These are phyloP conservation scores for Cepphus grylle DNA, from an alignment of 2,113 vertebrate genomes.

Conservation along the genomic window DNA sequence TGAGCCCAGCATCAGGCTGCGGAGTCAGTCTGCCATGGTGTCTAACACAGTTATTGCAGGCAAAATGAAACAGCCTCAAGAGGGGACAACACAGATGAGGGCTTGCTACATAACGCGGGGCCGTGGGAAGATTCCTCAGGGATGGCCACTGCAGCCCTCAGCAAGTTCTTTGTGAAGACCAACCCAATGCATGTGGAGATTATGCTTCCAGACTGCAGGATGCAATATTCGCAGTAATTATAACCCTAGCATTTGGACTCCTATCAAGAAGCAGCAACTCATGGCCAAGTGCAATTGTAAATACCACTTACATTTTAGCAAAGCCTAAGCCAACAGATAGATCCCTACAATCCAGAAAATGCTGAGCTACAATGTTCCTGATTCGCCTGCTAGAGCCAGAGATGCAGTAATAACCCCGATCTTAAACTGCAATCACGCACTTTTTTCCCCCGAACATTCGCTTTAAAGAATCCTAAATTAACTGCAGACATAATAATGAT, in stretches of 20 bases:
- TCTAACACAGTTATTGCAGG: neutral
- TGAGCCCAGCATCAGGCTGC: neutral
- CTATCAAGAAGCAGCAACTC: neutral
- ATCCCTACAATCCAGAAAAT: conserved; percentile 68
- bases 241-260: conserved; percentile 11
- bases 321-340: conserved; percentile 64
- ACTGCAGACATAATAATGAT: neutral
- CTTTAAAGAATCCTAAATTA: neutral
- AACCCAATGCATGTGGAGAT: neutral
- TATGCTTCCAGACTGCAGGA: neutral
- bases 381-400: conserved; percentile 29
- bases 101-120: neutral
- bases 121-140: neutral
- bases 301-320: conserved; percentile 19
- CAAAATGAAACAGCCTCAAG: neutral
- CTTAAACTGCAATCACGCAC: neutral
- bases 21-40: neutral
- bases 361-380: conserved; percentile 48
- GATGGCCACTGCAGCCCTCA: neutral
- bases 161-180: neutral
- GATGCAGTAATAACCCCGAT: neutral
- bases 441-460: neutral
- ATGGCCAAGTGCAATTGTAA: conserved; percentile 19
- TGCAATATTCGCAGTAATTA: conserved; percentile 34
- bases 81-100: neutral